Evolutionary conservation across 2,113 vertebrate species (phyloP).

Genomic region (Thalassoma bifasciatum): DNA sequence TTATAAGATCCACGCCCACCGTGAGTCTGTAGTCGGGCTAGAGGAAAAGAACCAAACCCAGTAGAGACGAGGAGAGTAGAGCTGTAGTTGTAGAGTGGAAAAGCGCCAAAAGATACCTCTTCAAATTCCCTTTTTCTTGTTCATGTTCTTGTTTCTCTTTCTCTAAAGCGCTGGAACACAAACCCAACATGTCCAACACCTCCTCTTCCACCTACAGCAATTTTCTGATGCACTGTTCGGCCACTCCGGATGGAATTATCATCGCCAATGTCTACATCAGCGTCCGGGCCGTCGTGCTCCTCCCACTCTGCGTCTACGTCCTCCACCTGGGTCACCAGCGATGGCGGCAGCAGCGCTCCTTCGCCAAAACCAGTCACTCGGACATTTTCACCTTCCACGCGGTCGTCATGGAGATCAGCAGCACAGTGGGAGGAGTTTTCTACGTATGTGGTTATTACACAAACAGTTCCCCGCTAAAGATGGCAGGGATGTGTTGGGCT

Average conservation of each 20-base stretch:
- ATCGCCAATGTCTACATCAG: neutral
- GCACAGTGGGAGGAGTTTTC: fast-evolving
- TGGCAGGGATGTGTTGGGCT: fast-evolving
- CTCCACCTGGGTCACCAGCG: slow-evolving; percentile 4
- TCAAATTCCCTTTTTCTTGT: no score
- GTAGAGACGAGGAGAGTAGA: no score
- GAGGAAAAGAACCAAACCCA: no score
- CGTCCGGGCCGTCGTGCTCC: neutral
- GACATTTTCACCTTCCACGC: slow-evolving; percentile 42
- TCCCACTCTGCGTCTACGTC: slow-evolving; percentile 18
- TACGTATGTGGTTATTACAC: fast-evolving
- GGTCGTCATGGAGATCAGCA: neutral
- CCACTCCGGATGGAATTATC: fast-evolving
- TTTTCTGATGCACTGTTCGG: no score
- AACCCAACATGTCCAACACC: neutral
- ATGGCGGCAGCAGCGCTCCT: neutral
- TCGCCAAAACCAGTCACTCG: neutral
- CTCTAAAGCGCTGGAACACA: neutral
- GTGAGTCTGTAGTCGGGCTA: no score
- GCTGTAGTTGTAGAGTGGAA: no score
- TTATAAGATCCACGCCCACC: no score
- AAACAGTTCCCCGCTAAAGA: fast-evolving
- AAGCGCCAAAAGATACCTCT: no score
- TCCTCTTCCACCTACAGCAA: neutral
- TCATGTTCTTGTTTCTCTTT: neutral